Conservation (phyloP, 1,140 invertebrate genomes). For the Ips nitidus region DNA sequence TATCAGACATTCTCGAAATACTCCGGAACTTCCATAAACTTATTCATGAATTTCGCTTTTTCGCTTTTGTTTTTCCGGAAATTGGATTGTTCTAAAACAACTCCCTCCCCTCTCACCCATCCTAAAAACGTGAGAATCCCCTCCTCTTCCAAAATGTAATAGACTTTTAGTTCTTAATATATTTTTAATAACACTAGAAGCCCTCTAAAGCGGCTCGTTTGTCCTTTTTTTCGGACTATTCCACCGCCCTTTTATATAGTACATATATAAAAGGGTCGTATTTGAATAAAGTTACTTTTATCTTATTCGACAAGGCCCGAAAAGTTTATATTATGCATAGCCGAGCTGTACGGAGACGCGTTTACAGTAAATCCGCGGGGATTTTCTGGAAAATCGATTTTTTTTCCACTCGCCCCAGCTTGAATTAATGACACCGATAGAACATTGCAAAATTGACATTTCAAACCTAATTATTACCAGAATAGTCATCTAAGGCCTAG, state of each 20-base stretch:
- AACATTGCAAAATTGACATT: too few species aligned
- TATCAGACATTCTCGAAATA: constrained; percentile 5
- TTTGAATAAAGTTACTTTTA: constrained; percentile 31
- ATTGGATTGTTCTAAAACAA: too few species aligned
- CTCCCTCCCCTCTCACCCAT: too few species aligned
- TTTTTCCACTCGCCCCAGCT: background rate
- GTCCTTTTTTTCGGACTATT: too few species aligned
- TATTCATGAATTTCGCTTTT: background rate
- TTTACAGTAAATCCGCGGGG: constrained; percentile 14
- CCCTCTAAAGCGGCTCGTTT: too few species aligned
- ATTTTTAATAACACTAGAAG: too few species aligned
- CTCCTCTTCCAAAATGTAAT: too few species aligned
- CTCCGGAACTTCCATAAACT: constrained; percentile 5
- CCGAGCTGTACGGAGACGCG: constrained; percentile 10
- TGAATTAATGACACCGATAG: background rate
- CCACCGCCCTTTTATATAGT: background rate
- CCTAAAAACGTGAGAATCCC: too few species aligned
- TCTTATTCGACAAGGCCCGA: constrained; percentile 28
- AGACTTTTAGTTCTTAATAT: too few species aligned
- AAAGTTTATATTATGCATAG: constrained; percentile 32
- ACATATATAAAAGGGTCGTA: background rate
- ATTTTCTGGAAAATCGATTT: background rate
- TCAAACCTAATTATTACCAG: too few species aligned
- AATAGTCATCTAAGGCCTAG: too few species aligned
- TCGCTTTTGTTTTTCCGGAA: background rate